Evolutionary conservation across 2,113 vertebrate genomes (phyloP), one percentile per base, ranked within the genome.

Genomic region (Haplochromis vanheusdeni): DNA sequence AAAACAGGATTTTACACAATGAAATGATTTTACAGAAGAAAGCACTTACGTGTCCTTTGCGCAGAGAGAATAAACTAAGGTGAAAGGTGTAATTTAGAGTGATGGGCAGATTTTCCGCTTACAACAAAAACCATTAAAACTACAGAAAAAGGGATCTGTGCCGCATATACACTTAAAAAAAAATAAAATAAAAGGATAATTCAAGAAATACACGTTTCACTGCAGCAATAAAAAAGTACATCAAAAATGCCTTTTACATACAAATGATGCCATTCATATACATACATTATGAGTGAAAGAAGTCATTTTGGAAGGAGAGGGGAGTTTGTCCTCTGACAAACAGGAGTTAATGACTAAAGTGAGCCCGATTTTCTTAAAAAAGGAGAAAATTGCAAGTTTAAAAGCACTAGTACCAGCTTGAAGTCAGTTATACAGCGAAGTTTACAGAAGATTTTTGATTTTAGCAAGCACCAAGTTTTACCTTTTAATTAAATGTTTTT

Each of bases 111-210:
- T 58, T 85, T 58, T 87, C 4, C 1, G 45, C 79, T 70, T 52
- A 70, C 6, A 42, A 81, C 11, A 85, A 28, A 82, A 33, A 81
- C 42, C 60, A 4, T 14, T 26, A 9, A 55, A 81, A 88, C 68
- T 17, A 79, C 14, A 33, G 6, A 85, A 83, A 65, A 23, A 58
- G 33, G 33, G 17, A 79, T 85, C n/a, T 70, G 79, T 82, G 86
- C 82, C 79, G 91, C 83, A 93, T 87, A 91, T 70, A 93, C 88
- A 92, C 28, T 62, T 62, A 35, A 86, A n/a, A n/a, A 14, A 54
- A 16, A 26, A 23, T 3, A 58, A n/a, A 14, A 54, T 9, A 26
- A 23, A 23, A 58, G 23, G n/a, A 47, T 73, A 80, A 73, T 81
- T 82, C 42, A 62, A 86, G 86, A 82, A 82, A 79, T n/a, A n/a